Conservation (phyloP, 2,797 vertebrate species). For the Helicolenus hilgendorfi region DNA sequence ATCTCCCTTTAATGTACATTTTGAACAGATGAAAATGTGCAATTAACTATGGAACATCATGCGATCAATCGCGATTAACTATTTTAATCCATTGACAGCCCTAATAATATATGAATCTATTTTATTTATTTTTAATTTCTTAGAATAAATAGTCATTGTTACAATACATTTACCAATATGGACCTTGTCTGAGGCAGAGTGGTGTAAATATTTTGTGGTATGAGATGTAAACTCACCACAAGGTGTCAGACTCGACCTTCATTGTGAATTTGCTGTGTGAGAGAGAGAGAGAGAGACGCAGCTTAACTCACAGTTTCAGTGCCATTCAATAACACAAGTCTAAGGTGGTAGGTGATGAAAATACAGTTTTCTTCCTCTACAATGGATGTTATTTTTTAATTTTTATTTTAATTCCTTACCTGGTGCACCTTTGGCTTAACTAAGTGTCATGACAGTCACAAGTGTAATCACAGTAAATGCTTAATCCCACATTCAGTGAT, state of each 20-base stretch:
- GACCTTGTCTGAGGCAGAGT: neutral
- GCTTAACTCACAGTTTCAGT: neutral
- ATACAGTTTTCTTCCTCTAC: neutral
- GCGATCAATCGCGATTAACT: too few relatives aligned
- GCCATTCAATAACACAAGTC: constrained; percentile 20
- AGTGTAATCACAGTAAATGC: neutral
- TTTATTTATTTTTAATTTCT: neutral
- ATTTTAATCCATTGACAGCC: too few relatives aligned
- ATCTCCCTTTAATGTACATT: too few relatives aligned
- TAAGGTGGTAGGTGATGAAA: neutral
- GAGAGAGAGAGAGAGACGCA: neutral
- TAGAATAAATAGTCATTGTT: neutral
- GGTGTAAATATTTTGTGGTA: neutral
- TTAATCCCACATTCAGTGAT: constrained; percentile 3
- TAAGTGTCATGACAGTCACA: neutral
- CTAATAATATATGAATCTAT: neutral
- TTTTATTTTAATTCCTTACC: neutral
- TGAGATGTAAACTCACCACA: constrained; percentile 72
- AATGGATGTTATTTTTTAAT: neutral
- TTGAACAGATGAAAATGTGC: too few relatives aligned
- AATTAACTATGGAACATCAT: too few relatives aligned
- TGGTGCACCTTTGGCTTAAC: constrained; percentile 12
- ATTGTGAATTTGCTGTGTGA: neutral
- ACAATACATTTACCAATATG: neutral
- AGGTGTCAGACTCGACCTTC: constrained; percentile 85